Percentiles rank a stretch among this genome's conserved stretches.
These are phyloP conservation scores for Silurus asotus DNA, from an alignment of 2,113 vertebrate genomes.

Conservation along the genomic window DNA sequence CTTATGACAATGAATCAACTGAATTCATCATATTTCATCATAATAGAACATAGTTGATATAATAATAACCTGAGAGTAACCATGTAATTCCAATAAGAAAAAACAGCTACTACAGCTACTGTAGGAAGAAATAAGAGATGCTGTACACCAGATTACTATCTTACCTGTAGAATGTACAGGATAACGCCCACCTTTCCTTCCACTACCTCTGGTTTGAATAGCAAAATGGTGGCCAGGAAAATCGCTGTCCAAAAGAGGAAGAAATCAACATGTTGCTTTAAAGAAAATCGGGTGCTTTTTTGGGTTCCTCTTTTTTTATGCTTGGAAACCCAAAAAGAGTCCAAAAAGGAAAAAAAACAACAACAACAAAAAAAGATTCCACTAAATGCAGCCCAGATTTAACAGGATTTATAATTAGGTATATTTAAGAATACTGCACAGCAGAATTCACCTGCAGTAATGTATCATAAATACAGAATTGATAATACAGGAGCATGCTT, in stretches of 20 bases:
- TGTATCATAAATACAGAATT: background rate
- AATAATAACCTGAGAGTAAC: background rate
- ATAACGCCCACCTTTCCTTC: constrained; percentile 61
- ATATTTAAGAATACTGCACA: background rate
- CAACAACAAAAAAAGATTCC: background rate
- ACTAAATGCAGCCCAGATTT: background rate
- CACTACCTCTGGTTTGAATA: constrained; percentile 57
- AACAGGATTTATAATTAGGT: background rate
- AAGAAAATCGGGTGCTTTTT: constrained; percentile 8
- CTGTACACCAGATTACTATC: background rate
- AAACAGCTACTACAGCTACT: background rate
- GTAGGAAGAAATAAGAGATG: background rate
- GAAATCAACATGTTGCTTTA: background rate
- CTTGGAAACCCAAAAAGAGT: background rate
- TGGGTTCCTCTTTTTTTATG: background rate
- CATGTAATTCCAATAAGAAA: background rate
- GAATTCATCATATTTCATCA: background rate
- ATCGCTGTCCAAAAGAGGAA: constrained; percentile 65
- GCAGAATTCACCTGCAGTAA: background rate
- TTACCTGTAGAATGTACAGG: constrained; percentile 78
- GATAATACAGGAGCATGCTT: background rate
- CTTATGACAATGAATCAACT: background rate
- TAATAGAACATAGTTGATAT: background rate
- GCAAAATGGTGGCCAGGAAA: constrained; percentile 68
- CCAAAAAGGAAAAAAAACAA: background rate